These are phyloP conservation scores for Labeo catla DNA, from an alignment of 2,113 vertebrate species.

Conservation along the genomic window DNA sequence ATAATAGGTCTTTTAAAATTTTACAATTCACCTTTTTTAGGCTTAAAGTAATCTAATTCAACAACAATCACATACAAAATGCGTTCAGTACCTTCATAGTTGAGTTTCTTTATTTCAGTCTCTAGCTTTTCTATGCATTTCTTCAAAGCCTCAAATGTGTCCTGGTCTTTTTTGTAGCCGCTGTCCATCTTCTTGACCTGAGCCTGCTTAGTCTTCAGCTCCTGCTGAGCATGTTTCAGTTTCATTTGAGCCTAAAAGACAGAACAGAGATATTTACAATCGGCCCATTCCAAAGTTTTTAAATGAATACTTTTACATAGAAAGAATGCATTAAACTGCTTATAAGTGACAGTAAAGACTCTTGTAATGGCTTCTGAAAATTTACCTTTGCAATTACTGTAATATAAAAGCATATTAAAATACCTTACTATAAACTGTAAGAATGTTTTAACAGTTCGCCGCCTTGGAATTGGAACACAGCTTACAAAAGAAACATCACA, in stretches of 20 bases:
- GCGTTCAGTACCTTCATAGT: slow-evolving; percentile 84
- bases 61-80: not conserved
- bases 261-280: slow-evolving; percentile 14
- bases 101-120: slow-evolving; percentile 81
- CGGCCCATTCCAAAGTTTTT: not conserved
- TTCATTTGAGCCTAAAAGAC: slow-evolving; percentile 88
- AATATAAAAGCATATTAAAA: too few species aligned
- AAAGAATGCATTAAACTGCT: not conserved
- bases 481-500: too few species aligned
- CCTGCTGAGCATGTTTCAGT: slow-evolving; percentile 85
- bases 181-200: slow-evolving; percentile 90
- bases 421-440: too few species aligned
- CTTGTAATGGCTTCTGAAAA: too few species aligned
- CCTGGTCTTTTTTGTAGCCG: slow-evolving; percentile 86
- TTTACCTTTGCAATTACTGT: too few species aligned
- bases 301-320: not conserved
- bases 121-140: slow-evolving; percentile 81
- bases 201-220: slow-evolving; percentile 87
- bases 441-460: too few species aligned
- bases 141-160: slow-evolving; percentile 77
- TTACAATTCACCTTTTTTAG: not conserved
- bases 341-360: not conserved
- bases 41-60: not conserved
- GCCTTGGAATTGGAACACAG: too few species aligned
- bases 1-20: not conserved